A percentile compares a stretch with the other conserved stretches of the same genome.
Evolutionary conservation across 2,113 vertebrate genomes (phyloP).

Genomic region (Agelaius phoeniceus): DNA sequence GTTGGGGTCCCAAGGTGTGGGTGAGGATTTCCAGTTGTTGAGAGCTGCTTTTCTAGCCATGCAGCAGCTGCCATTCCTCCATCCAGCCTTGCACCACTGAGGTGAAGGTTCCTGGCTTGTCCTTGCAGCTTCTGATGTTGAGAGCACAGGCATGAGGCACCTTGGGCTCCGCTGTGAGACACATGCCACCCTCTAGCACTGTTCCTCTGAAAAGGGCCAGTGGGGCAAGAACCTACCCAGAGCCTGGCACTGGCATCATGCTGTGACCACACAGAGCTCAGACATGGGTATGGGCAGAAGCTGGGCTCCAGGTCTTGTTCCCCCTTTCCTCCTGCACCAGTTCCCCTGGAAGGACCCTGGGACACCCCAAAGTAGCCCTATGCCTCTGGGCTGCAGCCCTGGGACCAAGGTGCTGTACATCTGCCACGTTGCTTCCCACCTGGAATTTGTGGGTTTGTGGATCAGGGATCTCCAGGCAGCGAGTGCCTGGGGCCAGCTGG

Average conservation of each 20-base stretch:
- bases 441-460: not conserved
- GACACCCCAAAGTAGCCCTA: not conserved
- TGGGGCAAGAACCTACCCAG: not conserved
- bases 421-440: accelerated
- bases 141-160: not conserved
- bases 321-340: not conserved
- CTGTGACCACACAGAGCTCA: not conserved
- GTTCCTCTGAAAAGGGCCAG: not conserved
- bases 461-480: accelerated
- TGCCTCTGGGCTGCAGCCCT: no score
- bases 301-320: not conserved
- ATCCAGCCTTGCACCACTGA: not conserved
- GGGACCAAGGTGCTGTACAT: accelerated
- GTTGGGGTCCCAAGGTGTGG: not conserved
- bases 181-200: not conserved
- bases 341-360: not conserved
- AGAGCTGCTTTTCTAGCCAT: not conserved
- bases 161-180: not conserved
- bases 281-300: not conserved
- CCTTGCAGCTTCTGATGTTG: not conserved
- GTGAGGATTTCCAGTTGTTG: not conserved
- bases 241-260: not conserved
- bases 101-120: not conserved
- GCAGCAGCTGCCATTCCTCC: not conserved
- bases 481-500: accelerated